These are phyloP conservation scores for Lycophotia porphyrea DNA, from an alignment of 2,888 invertebrate species.

Conservation along the genomic window DNA sequence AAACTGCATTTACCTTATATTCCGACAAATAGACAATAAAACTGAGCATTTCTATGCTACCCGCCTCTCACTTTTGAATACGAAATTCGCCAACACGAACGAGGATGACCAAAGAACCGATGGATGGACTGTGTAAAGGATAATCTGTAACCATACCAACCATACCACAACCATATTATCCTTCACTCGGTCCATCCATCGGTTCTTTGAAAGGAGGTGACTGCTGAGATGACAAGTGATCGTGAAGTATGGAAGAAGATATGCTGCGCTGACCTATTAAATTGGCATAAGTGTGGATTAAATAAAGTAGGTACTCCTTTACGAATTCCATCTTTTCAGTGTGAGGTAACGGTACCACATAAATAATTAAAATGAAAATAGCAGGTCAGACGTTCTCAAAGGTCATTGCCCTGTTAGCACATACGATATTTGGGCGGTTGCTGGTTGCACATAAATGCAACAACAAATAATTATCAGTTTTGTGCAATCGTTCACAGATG, in stretches of 20 bases:
- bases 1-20: neutral
- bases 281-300: neutral
- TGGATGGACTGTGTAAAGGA: neutral
- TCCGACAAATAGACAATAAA: neutral
- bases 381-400: neutral
- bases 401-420: conserved; percentile 1
- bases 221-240: neutral
- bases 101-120: neutral
- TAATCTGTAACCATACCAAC: no score
- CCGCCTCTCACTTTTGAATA: neutral
- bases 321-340: neutral
- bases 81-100: neutral
- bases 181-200: no score
- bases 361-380: neutral
- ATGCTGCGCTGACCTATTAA: neutral
- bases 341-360: no score
- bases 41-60: no score
- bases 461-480: neutral
- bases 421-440: neutral
- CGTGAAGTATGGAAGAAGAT: neutral
- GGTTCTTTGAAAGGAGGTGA: neutral
- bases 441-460: neutral
- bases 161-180: no score
- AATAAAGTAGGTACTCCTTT: neutral
- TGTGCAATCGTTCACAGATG: conserved; percentile 8